A percentile compares a stretch with the other conserved stretches of the same genome.
Evolutionary conservation across 35 echinoderm and acorn worm genomes (phyloP).

Genomic region (Apostichopus californicus): DNA sequence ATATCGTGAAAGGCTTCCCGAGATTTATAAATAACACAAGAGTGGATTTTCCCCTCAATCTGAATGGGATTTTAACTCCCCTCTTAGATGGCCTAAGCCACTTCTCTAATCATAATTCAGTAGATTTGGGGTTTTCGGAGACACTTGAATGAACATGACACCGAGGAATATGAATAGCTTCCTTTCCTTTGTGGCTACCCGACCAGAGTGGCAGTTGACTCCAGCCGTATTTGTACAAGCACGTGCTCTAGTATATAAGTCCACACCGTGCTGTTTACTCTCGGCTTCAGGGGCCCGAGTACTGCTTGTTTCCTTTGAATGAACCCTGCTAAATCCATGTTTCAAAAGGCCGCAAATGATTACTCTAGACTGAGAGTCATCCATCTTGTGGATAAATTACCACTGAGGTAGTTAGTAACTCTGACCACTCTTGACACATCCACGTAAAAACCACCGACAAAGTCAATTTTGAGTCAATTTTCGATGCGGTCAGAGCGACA

Average conservation of each 20-base stretch:
- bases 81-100: background rate
- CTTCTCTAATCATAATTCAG: background rate
- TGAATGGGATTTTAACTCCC: background rate
- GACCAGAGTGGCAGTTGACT: background rate
- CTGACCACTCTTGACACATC: constrained; percentile 33
- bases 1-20: background rate
- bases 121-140: constrained; percentile 1
- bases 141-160: constrained; percentile 45
- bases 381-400: constrained; percentile 28
- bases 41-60: background rate
- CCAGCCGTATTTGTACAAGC: constrained; percentile 18
- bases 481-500: background rate
- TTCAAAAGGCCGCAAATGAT: constrained; percentile 24
- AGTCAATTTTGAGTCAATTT: background rate
- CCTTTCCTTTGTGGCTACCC: background rate
- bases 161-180: background rate
- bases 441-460: background rate
- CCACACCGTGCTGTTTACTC: constrained; percentile 20
- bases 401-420: background rate
- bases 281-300: constrained; percentile 9
- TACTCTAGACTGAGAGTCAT: constrained; percentile 10
- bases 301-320: constrained; percentile 17
- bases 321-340: constrained; percentile 43
- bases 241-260: background rate
- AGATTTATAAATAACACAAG: too few relatives aligned